Percentiles rank a stretch among this genome's conserved stretches.
phyloP scores from a whole-genome alignment of 2,888 invertebrate species.

The Leptogaster cylindrica region DNA sequence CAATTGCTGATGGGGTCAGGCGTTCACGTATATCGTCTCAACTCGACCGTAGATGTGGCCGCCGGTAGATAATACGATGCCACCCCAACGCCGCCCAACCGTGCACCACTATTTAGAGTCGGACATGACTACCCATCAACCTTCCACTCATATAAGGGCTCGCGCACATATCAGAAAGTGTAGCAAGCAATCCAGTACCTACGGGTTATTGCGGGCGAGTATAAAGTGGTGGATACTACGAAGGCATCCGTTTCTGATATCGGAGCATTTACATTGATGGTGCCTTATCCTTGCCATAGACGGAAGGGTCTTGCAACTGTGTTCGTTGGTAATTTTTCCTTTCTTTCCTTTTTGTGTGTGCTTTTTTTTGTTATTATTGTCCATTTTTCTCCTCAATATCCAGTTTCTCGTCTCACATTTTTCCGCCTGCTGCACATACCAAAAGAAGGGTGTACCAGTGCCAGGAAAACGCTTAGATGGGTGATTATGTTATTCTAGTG shows the following conservation, averaged over 20 bases:
- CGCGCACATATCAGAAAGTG: conserved; percentile 37
- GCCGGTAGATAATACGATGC: conserved; percentile 22
- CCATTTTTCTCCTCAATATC: conserved; percentile 45
- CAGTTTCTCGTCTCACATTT: conserved; percentile 40
- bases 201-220: conserved; percentile 28
- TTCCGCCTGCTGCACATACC: conserved; percentile 43
- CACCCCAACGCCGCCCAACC: conserved; percentile 15
- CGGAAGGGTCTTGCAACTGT: conserved; percentile 15
- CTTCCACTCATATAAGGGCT: conserved; percentile 41
- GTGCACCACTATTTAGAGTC: conserved; percentile 42
- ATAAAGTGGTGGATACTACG: conserved; percentile 14
- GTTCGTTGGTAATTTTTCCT: conserved; percentile 25
- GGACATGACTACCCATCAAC: conserved; percentile 46
- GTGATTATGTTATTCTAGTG: conserved; percentile 34
- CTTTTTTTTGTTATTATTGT: conserved; percentile 43
- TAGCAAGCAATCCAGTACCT: conserved; percentile 32
- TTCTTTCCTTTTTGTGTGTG: conserved; percentile 5
- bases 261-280: conserved; percentile 36
- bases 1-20: conserved; percentile 15
- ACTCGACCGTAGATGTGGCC: conserved; percentile 33
- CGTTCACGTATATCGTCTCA: conserved; percentile 29
- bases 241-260: conserved; percentile 36
- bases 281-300: not conserved
- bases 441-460: not conserved
- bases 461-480: conserved; percentile 7